Conservation (phyloP, 1,140 invertebrate species). For the Alviniconcha marisindica region DNA sequence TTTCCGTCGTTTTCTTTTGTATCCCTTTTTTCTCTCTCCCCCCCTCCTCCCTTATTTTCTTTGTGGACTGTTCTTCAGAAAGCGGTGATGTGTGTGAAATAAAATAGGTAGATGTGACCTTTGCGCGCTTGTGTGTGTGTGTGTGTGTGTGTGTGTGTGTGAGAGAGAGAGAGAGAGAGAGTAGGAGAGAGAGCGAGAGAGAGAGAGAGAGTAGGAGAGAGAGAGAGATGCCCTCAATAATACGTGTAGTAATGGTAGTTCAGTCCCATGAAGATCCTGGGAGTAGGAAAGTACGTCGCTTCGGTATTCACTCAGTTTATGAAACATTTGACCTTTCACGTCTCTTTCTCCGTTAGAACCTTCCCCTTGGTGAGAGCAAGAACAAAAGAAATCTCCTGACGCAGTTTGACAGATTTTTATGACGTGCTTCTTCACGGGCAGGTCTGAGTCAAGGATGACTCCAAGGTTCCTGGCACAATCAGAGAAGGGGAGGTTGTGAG, state of each 20-base stretch:
- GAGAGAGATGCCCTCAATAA: background rate
- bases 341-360: background rate
- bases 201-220: constrained; percentile 8
- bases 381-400: background rate
- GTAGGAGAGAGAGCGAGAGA: constrained; percentile 4
- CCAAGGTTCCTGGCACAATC: too few species aligned
- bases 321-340: background rate
- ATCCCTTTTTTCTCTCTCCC: background rate
- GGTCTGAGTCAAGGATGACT: too few species aligned
- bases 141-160: background rate
- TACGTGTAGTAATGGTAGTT: too few species aligned
- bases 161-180: too few species aligned
- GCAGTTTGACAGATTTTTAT: too few species aligned
- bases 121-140: background rate
- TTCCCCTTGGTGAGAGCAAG: background rate
- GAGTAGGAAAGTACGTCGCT: background rate
- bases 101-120: background rate
- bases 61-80: background rate
- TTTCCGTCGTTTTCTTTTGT: background rate
- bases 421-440: too few species aligned
- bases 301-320: background rate
- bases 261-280: too few species aligned
- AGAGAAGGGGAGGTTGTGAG: too few species aligned
- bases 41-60: background rate
- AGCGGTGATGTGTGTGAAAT: background rate